These are phyloP conservation scores for Trachelus iudaicus DNA, from an alignment of 2,888 invertebrate genomes.

Conservation along the genomic window DNA sequence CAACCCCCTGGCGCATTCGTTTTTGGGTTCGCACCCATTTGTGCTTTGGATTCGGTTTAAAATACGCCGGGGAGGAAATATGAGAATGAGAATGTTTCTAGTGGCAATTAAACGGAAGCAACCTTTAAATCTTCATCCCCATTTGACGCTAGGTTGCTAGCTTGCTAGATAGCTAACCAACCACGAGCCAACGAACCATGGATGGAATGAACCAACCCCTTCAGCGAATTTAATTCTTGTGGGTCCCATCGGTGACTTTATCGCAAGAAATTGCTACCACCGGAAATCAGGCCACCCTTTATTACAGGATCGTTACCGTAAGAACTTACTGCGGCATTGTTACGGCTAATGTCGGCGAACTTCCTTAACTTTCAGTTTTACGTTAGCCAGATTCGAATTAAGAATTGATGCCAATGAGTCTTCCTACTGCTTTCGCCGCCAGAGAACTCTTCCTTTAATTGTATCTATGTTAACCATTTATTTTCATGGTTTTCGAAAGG, in stretches of 20 bases:
- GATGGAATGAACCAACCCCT: slow-evolving; percentile 40
- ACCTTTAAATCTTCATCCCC: slow-evolving; percentile 40
- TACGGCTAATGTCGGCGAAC: slow-evolving; percentile 63
- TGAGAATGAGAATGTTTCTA: neutral
- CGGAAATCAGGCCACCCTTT: slow-evolving; percentile 41
- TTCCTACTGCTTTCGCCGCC: slow-evolving; percentile 21
- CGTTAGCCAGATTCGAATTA: slow-evolving; percentile 62
- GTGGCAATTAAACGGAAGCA: slow-evolving; percentile 3
- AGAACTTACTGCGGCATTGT: slow-evolving; percentile 59
- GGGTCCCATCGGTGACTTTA: slow-evolving; percentile 64
- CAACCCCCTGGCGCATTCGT: neutral
- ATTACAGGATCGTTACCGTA: slow-evolving; percentile 65
- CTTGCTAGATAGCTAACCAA: neutral
- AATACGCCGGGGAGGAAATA: neutral
- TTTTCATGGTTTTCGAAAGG: slow-evolving; percentile 17
- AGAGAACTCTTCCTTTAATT: slow-evolving; percentile 27
- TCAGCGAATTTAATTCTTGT: slow-evolving; percentile 56
- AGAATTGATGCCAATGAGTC: slow-evolving; percentile 63
- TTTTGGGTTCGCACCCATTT: neutral
- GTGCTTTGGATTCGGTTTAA: neutral
- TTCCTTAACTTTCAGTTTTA: slow-evolving; percentile 64
- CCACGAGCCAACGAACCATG: neutral
- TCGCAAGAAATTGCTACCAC: slow-evolving; percentile 59
- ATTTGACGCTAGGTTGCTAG: slow-evolving; percentile 28
- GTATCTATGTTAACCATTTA: slow-evolving; percentile 29